A percentile compares a stretch with the other conserved stretches of the same genome.
These are phyloP conservation scores for Forbesichthys agassizii DNA, from an alignment of 2,113 vertebrate species.

Conservation along the genomic window DNA sequence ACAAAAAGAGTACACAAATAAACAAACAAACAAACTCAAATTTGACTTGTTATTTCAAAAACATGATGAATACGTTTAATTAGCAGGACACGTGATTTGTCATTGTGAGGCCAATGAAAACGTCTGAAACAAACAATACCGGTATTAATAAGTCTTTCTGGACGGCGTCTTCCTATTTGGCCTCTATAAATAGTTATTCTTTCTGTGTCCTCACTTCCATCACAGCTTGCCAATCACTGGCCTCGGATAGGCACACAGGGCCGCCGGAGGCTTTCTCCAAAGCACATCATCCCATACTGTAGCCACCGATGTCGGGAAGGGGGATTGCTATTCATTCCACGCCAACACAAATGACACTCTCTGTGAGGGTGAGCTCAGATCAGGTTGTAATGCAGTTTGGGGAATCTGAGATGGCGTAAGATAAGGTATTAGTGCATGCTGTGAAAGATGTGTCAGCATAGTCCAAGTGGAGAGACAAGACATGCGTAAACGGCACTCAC, in stretches of 20 bases:
- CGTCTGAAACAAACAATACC: too few species aligned
- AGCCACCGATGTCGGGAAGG: background rate
- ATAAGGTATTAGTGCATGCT: constrained; percentile 2
- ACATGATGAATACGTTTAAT: too few species aligned
- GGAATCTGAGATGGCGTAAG: background rate
- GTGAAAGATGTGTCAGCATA: background rate
- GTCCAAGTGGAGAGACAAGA: too few species aligned
- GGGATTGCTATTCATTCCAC: constrained; percentile 8
- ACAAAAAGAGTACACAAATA: too few species aligned
- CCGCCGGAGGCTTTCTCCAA: constrained; percentile 11
- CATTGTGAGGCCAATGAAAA: too few species aligned
- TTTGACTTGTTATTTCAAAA: too few species aligned
- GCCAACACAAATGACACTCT: background rate
- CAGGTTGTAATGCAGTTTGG: background rate
- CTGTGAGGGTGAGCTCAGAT: background rate
- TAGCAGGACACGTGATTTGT: too few species aligned
- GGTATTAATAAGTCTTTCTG: too few species aligned
- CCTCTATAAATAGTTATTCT: constrained; percentile 7
- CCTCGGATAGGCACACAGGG: constrained; percentile 14
- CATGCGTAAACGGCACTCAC: background rate
- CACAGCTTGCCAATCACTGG: constrained; percentile 39
- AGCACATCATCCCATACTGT: constrained; percentile 10
- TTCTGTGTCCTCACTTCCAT: constrained; percentile 21
- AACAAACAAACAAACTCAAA: too few species aligned
- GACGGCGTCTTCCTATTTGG: too few species aligned